Conservation (phyloP, 2,113 vertebrate species). For the Xiphophorus hellerii region DNA sequence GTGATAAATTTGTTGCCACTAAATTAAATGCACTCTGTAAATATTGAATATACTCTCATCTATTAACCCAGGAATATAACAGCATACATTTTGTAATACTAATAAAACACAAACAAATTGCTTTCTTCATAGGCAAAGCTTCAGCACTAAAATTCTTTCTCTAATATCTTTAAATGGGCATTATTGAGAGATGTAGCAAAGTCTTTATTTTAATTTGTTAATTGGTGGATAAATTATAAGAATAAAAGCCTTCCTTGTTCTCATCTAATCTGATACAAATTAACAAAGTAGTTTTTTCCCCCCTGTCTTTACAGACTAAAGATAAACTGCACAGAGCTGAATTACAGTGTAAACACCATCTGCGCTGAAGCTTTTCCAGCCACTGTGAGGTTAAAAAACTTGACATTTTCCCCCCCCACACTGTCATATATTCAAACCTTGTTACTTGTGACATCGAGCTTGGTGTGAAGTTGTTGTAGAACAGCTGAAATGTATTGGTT, state of each 20-base stretch:
- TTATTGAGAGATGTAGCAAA: neutral
- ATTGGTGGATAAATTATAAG: neutral
- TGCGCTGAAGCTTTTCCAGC: constrained; percentile 5
- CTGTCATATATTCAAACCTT: neutral
- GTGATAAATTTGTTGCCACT: too few relatives aligned
- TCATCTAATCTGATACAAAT: neutral
- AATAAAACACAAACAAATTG: neutral
- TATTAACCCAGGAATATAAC: neutral
- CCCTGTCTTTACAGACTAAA: constrained; percentile 1
- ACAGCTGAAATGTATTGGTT: neutral
- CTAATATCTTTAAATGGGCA: too few relatives aligned
- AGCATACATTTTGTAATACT: neutral
- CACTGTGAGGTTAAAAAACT: constrained; percentile 8
- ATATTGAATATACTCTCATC: too few relatives aligned
- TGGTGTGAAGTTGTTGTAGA: neutral
- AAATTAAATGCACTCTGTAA: too few relatives aligned
- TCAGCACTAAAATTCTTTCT: neutral
- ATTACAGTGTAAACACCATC: constrained; percentile 9
- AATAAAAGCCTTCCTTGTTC: neutral
- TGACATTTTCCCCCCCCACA: neutral
- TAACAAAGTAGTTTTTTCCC: neutral
- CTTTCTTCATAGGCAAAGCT: neutral
- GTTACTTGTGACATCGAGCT: neutral
- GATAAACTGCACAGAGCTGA: constrained; percentile 3
- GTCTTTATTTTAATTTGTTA: constrained; percentile 11